phyloP scores from a whole-genome alignment of 2,113 vertebrate genomes.

The Haemorhous mexicanus region DNA sequence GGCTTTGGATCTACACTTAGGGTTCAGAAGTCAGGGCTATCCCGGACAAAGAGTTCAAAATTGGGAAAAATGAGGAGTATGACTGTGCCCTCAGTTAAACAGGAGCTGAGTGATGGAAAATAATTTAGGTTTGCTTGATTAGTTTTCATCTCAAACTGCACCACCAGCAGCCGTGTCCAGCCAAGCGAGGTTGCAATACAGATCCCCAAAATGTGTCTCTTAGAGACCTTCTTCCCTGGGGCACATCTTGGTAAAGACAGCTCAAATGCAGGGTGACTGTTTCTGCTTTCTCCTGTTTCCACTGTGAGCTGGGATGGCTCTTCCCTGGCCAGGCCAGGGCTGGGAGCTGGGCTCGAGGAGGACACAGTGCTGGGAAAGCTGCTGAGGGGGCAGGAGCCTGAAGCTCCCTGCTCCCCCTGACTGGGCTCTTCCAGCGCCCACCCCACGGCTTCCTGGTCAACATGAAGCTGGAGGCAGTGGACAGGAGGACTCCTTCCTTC shows the following conservation, averaged over 20 bases:
- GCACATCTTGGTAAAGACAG: not conserved
- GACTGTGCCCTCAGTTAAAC: not conserved
- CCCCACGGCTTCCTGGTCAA: constrained; percentile 89
- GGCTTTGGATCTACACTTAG: not conserved
- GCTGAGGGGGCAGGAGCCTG: accelerated
- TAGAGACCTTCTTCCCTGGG: not conserved
- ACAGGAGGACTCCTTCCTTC: constrained; percentile 89
- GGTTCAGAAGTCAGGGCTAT: not conserved
- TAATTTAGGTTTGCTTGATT: not conserved
- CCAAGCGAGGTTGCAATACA: not conserved
- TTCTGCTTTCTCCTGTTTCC: not conserved
- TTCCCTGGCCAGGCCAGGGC: not conserved
- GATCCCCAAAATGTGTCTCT: not conserved
- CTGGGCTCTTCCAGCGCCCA: constrained; percentile 72
- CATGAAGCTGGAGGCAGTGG: constrained; percentile 95
- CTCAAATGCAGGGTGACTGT: not conserved
- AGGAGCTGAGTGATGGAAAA: not conserved
- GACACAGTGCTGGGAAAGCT: not conserved
- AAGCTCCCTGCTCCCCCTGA: not conserved
- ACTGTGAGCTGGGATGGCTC: not conserved
- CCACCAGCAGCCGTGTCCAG: not conserved
- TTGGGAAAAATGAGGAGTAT: not conserved
- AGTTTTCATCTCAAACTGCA: not conserved
- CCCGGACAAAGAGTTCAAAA: not conserved
- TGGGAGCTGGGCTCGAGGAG: not conserved